These are phyloP conservation scores for Vidua macroura DNA, from an alignment of 2,113 vertebrate genomes.

Conservation along the genomic window DNA sequence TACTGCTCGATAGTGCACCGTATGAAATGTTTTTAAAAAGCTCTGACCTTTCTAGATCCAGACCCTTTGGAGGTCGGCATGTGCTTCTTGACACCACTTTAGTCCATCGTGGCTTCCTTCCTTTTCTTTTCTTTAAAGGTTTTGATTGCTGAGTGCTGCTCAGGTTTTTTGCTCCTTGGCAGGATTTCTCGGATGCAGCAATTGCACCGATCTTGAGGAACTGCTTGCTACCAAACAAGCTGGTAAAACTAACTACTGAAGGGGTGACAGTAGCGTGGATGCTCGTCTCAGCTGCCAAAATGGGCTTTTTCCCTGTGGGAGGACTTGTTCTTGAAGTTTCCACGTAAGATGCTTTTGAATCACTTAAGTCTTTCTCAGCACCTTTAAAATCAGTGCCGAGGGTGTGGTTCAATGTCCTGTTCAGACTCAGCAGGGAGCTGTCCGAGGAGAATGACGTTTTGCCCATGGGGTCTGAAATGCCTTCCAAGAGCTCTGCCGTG, in stretches of 20 bases:
- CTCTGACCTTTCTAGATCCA: constrained; percentile 74
- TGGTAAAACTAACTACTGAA: constrained; percentile 79
- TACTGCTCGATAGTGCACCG: constrained; percentile 54
- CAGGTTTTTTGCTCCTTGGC: constrained; percentile 69
- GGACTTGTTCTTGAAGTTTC: constrained; percentile 71
- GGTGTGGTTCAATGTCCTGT: constrained; percentile 58
- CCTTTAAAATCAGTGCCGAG: constrained; percentile 68
- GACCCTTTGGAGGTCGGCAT: constrained; percentile 69
- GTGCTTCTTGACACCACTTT: constrained; percentile 79
- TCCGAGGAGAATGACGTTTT: constrained; percentile 71
- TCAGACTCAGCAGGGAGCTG: constrained; percentile 53
- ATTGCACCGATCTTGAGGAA: constrained; percentile 76
- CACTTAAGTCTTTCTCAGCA: constrained; percentile 60
- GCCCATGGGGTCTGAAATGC: constrained; percentile 69
- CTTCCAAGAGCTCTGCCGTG: constrained; percentile 70
- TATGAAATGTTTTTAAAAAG: constrained; percentile 76
- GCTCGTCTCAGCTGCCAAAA: constrained; percentile 66
- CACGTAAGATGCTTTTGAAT: constrained; percentile 61
- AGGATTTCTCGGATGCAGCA: constrained; percentile 73
- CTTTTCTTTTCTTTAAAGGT: constrained; percentile 89
- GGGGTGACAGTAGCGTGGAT: constrained; percentile 71
- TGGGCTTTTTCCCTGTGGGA: constrained; percentile 67
- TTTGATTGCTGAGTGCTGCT: constrained; percentile 78
- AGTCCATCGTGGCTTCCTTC: constrained; percentile 88
- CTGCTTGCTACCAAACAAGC: constrained; percentile 78